Evolutionary conservation across 2,797 vertebrate genomes (phyloP), one percentile per base, ranked within the genome.

Genomic region (Sandelia bainsii): DNA sequence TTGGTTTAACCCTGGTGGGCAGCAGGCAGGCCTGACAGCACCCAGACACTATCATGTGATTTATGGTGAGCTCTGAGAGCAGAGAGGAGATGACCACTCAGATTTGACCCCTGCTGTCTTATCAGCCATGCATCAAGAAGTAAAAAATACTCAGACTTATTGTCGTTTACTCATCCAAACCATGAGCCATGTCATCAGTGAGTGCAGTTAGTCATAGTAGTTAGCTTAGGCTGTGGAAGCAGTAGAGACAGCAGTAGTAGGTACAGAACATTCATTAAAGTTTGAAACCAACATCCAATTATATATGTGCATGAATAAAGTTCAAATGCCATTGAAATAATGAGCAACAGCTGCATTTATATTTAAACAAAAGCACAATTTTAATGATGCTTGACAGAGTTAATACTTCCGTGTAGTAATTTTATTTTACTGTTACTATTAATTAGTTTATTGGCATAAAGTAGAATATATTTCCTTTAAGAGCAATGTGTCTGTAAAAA

Each of bases 1-100:
- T 94, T 95, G 91, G 92, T 94, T 95, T 95, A 95, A 94, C 93
- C 94, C 89, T 69, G 67, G 89, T 83, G 91, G 92, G 91, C 91
- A 93, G 90, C 83, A 90, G 83, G 88, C 89, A 68, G 82, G 51
- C 66, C 83, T 85, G 87, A 90, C 89, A 89, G 89, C 88, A 81
- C 87, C 88, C 87, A 91, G 86, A 90, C 90, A 86, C 88, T 79
- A 83, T 81, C 87, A 73, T 71, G 87, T 93, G 93, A 94, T 94
- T 93, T 92, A 94, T 92, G 70, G 71, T 13, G 34, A 13, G 56
- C 75, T 74, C 70, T 80, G 80, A 86, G 87, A 87, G 84, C 19
- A 66, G 63, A 82, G 87, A 87, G 79, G 81, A 88, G 91, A 90
- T 91, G 91, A 90, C 89, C 91, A 91, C 90, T 92, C 92, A 70